These are phyloP conservation scores for Drosophila dives DNA, from an alignment of 2,888 invertebrate species.

Conservation along the genomic window DNA sequence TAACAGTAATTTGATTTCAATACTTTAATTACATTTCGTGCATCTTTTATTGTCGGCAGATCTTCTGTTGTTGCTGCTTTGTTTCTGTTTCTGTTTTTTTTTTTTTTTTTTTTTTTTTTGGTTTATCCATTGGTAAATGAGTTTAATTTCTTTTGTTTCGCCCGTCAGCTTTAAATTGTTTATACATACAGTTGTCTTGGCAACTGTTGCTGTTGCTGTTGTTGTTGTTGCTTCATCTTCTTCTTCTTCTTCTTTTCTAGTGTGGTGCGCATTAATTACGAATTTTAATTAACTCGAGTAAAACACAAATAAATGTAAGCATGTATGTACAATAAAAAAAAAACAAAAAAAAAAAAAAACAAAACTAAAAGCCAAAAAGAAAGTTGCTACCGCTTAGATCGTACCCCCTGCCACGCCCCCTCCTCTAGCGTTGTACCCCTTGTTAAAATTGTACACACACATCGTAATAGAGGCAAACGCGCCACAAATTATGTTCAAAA, in stretches of 20 bases:
- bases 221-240: constrained; percentile 4
- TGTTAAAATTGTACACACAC: constrained; percentile 23
- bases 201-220: background rate
- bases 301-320: constrained; percentile 19
- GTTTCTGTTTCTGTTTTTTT: constrained; percentile 5
- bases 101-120: constrained; percentile 17
- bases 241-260: background rate
- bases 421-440: background rate
- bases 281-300: constrained; percentile 71
- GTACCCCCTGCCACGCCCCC: background rate
- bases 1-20: constrained; percentile 79
- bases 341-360: constrained; percentile 35
- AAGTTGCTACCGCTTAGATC: constrained; percentile 53
- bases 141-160: constrained; percentile 49
- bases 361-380: constrained; percentile 55
- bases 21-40: constrained; percentile 76
- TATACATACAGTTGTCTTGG: constrained; percentile 18
- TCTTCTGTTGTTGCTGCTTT: background rate
- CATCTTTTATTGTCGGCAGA: constrained; percentile 23
- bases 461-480: constrained; percentile 30
- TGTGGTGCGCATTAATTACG: constrained; percentile 65
- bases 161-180: constrained; percentile 38
- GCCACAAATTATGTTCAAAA: constrained; percentile 34
- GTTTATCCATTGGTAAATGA: constrained; percentile 42
- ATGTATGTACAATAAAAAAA: constrained; percentile 15